A percentile compares a stretch with the other conserved stretches of the same genome.
Evolutionary conservation across 1,140 invertebrate species (phyloP).

Genomic region (Heliothis virescens): DNA sequence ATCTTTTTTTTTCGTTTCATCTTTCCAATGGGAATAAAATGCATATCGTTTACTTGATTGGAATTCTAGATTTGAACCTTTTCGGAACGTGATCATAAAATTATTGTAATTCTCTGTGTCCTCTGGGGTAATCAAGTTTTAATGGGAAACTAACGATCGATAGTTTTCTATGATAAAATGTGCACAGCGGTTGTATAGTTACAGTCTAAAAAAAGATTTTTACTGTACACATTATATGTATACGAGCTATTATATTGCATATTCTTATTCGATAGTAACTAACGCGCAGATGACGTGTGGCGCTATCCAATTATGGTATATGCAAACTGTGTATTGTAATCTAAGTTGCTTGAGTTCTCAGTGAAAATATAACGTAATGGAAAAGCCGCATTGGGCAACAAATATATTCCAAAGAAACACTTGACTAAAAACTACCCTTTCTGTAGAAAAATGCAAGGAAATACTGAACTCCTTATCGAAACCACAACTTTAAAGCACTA

Average conservation of each 20-base stretch:
- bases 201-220: neutral
- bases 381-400: neutral
- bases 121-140: too few relatives aligned
- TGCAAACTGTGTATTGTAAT: conserved; percentile 2
- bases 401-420: neutral
- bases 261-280: conserved; percentile 12
- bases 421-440: neutral
- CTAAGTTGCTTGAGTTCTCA: neutral
- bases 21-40: too few relatives aligned
- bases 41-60: neutral
- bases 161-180: too few relatives aligned
- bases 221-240: too few relatives aligned
- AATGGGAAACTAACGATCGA: too few relatives aligned
- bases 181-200: neutral
- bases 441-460: neutral
- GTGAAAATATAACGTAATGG: neutral
- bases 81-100: too few relatives aligned
- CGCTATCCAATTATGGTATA: neutral
- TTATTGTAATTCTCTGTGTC: too few relatives aligned
- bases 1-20: neutral
- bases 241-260: too few relatives aligned
- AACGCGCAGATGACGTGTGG: conserved; percentile 14
- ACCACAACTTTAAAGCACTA: conserved; percentile 6
- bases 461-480: neutral
- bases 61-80: neutral